A percentile compares a stretch with the other conserved stretches of the same genome.
These are phyloP conservation scores for Echinometra lucunter DNA, from an alignment of 53 echinoderm and acorn worm genomes.

Conservation along the genomic window DNA sequence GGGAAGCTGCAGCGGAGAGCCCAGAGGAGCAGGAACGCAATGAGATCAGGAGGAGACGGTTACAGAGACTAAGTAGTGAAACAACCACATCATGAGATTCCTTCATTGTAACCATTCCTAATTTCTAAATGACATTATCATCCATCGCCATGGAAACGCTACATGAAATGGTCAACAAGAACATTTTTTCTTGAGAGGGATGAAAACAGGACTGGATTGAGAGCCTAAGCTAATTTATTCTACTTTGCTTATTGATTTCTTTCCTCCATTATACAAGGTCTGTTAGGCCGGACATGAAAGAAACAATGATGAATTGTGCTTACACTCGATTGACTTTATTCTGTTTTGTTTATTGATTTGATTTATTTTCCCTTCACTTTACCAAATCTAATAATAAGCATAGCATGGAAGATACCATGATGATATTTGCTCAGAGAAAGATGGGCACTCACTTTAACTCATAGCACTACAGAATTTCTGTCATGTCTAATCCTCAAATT, in stretches of 20 bases:
- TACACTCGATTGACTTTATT: not conserved
- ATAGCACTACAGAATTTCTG: too few species aligned
- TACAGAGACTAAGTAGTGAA: conserved; percentile 83
- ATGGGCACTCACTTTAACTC: too few species aligned
- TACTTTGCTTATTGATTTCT: not conserved
- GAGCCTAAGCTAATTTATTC: not conserved
- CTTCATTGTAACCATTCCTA: not conserved
- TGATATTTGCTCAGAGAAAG: too few species aligned
- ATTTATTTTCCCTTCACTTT: not conserved
- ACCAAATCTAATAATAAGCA: not conserved
- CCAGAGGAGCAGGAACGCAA: conserved; percentile 81
- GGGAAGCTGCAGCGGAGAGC: conserved; percentile 68
- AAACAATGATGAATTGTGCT: too few species aligned
- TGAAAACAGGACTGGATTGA: not conserved
- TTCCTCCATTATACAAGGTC: not conserved
- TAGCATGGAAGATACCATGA: too few species aligned
- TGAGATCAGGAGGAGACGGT: conserved; percentile 85
- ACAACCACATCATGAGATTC: conserved; percentile 33
- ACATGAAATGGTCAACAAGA: not conserved
- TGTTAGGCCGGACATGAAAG: too few species aligned
- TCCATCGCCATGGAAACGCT: not conserved
- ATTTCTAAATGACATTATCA: not conserved
- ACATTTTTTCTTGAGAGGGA: not conserved
- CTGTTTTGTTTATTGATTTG: not conserved
- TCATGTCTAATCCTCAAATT: too few species aligned